These are phyloP conservation scores for Sylvietta virens DNA, from an alignment of 2,113 vertebrate genomes.

Conservation along the genomic window DNA sequence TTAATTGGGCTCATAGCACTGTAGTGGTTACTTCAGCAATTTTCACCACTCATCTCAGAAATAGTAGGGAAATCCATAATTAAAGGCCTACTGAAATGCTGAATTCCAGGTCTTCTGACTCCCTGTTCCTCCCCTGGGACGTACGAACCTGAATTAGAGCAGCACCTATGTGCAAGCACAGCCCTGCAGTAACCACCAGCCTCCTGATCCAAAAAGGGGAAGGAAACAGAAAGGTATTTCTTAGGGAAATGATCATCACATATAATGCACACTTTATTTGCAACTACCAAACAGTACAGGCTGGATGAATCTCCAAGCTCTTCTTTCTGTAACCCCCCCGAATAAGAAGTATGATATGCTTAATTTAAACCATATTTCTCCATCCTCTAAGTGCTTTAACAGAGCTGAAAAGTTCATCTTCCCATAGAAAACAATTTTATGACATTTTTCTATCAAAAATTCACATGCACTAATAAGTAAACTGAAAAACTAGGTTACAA, in stretches of 20 bases:
- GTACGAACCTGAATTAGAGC: fast-evolving
- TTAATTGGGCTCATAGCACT: background rate
- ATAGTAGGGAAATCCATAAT: background rate
- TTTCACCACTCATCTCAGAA: background rate
- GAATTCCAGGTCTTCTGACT: background rate
- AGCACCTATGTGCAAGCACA: background rate
- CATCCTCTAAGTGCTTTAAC: background rate
- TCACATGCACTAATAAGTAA: background rate
- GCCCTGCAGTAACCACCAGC: background rate
- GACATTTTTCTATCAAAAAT: background rate
- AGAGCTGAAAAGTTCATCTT: background rate
- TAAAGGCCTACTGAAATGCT: background rate
- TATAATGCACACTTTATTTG: background rate
- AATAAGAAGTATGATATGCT: constrained; percentile 40
- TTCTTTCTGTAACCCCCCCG: constrained; percentile 26
- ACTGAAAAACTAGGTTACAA: background rate
- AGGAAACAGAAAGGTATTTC: background rate
- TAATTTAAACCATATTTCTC: constrained; percentile 64
- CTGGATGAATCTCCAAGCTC: constrained; percentile 16
- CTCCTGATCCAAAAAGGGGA: background rate
- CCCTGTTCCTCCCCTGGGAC: background rate
- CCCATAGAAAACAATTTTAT: background rate
- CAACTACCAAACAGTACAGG: background rate
- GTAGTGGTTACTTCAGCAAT: background rate
- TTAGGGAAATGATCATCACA: background rate